phyloP scores from a whole-genome alignment of 2,888 invertebrate genomes.

The Scaptomyza tumidula region DNA sequence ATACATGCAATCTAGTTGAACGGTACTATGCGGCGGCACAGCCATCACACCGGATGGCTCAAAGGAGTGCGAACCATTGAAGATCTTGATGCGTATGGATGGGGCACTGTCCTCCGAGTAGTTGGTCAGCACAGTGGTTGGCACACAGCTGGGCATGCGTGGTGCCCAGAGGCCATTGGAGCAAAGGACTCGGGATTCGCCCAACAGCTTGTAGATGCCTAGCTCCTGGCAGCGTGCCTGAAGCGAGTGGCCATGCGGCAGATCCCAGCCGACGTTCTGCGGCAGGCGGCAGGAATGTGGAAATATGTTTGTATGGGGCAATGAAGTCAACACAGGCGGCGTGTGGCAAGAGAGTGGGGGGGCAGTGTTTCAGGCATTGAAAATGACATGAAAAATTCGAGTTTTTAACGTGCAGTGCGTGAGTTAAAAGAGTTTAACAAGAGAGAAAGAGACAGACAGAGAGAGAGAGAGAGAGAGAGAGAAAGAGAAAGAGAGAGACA shows the following conservation, averaged over 20 bases:
- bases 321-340: slow-evolving; percentile 20
- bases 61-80: slow-evolving; percentile 91
- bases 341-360: background rate
- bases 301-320: slow-evolving; percentile 28
- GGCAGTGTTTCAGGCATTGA: slow-evolving; percentile 39
- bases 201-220: slow-evolving; percentile 93
- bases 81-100: slow-evolving; percentile 90
- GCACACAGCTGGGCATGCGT: slow-evolving; percentile 91
- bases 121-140: slow-evolving; percentile 94
- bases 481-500: slow-evolving; percentile 32
- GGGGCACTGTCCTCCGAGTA: slow-evolving; percentile 94
- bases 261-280: slow-evolving; percentile 87
- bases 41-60: slow-evolving; percentile 92
- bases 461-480: slow-evolving; percentile 34
- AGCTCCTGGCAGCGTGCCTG: slow-evolving; percentile 91
- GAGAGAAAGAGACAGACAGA: slow-evolving; percentile 23
- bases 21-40: slow-evolving; percentile 90
- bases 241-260: slow-evolving; percentile 91
- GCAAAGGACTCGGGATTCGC: slow-evolving; percentile 90
- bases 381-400: slow-evolving; percentile 28
- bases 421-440: slow-evolving; percentile 6
- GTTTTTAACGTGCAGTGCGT: slow-evolving; percentile 49
- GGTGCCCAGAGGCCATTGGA: slow-evolving; percentile 93
- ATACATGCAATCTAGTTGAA: slow-evolving; percentile 93
- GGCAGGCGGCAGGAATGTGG: slow-evolving; percentile 25